A percentile compares a stretch with the other conserved stretches of the same genome.
Evolutionary conservation across 2,113 vertebrate genomes (phyloP).

Genomic region (Grantiella picta): DNA sequence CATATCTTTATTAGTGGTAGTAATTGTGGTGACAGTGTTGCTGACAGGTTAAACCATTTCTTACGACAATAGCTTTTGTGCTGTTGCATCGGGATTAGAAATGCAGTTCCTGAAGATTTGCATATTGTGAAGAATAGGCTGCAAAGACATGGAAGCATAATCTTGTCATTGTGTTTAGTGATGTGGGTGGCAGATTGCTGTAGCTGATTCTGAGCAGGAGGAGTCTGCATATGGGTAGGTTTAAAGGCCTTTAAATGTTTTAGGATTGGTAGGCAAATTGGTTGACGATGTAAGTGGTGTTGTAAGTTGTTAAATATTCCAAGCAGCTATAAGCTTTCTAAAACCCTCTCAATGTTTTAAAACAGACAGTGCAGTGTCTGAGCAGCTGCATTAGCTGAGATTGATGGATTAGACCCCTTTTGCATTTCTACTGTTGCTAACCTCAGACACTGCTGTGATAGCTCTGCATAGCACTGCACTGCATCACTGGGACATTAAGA

Average conservation of each 20-base stretch:
- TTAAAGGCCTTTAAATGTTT: not conserved
- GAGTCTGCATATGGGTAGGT: not conserved
- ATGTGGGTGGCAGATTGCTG: constrained; percentile 7
- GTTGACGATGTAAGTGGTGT: not conserved
- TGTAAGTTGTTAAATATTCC: not conserved
- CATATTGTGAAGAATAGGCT: constrained; percentile 31
- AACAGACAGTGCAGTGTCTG: not conserved
- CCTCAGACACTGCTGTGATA: not conserved
- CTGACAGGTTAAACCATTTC: constrained; percentile 39
- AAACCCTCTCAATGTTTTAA: not conserved
- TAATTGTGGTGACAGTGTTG: not conserved
- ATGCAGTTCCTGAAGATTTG: constrained; percentile 31
- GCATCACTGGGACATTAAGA: not conserved
- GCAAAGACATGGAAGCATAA: constrained; percentile 10
- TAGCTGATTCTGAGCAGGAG: constrained; percentile 1
- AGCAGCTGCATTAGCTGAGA: not conserved
- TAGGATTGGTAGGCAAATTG: not conserved
- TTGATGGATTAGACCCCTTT: not conserved
- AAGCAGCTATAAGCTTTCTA: not conserved
- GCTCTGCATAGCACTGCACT: not conserved
- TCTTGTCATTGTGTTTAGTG: constrained; percentile 25
- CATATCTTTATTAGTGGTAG: constrained; percentile 4
- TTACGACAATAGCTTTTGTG: constrained; percentile 22
- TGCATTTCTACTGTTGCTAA: not conserved
- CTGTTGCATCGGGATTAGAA: constrained; percentile 11